Percentiles rank a stretch among this genome's conserved stretches.
Conservation (phyloP, 2,113 vertebrate genomes). For the Vanacampus margaritifer region DNA sequence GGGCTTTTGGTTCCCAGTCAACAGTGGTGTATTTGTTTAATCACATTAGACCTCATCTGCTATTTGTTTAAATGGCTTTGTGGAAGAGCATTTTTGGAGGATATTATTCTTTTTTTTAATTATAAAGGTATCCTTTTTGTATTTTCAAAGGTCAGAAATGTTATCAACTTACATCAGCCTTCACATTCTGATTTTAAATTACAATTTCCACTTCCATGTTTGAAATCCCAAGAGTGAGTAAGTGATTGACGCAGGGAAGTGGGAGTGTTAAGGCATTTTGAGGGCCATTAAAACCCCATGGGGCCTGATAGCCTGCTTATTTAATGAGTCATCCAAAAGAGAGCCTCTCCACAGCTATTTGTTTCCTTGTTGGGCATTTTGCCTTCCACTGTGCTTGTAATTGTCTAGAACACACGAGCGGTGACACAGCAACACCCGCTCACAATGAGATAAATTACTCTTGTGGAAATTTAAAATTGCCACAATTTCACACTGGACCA, state of each 20-base stretch:
- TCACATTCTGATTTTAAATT: constrained; percentile 25
- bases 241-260: constrained; percentile 43
- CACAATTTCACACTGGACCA: constrained; percentile 25
- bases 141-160: background rate
- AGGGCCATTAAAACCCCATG: constrained; percentile 36
- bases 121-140: background rate
- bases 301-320: constrained; percentile 32
- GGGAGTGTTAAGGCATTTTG: constrained; percentile 43
- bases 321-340: constrained; percentile 52
- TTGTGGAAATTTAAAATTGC: constrained; percentile 31
- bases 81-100: background rate
- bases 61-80: constrained; percentile 1
- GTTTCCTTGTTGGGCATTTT: constrained; percentile 31
- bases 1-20: constrained; percentile 17
- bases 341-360: constrained; percentile 43
- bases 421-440: constrained; percentile 25
- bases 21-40: constrained; percentile 45
- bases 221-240: constrained; percentile 25
- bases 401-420: constrained; percentile 36
- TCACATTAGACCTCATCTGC: constrained; percentile 32
- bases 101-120: background rate
- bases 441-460: constrained; percentile 40
- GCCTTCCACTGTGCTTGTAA: constrained; percentile 23
- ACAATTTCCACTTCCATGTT: constrained; percentile 30
- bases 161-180: constrained; percentile 31